Base-by-base conservation (phyloP, 2,113 vertebrate genomes). In the Euleptes europaea region DNA sequence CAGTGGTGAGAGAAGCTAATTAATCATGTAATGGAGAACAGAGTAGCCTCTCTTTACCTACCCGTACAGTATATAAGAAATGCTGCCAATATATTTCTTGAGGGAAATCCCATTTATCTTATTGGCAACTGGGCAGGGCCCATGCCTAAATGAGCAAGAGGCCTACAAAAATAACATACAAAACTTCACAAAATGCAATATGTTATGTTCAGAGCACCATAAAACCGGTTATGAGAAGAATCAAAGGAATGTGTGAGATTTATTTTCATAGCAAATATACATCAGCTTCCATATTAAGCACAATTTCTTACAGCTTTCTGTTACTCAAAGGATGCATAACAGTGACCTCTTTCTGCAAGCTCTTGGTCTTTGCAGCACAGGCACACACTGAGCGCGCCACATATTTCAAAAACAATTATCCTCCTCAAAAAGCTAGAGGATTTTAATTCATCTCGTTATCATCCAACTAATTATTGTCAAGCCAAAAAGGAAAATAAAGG, bases 1-100 rank as follows among this genome's bases (percentile, higher is more conserved):
- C 5, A n/a, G 21, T 91, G 51, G 40, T 69, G 84, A 91, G 74
- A 31, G 38, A 93, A 84, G 57, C 87, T 80, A 85, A 85, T 44
- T 57, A 0, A 0, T 74, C 69, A 76, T 35, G 86, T 84, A 40
- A 28, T 33, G 86, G 86, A 83, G 6, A 88, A 51, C 60, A 79
- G 91, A 85, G n/a, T 86, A 73, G 63, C 44, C 81, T 73, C 9
- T 51, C 31, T 86, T 90, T 88, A 69, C n/a, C 86, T 28, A 65
- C n/a, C 84, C 42, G 15, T 88, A 78, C 71, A 70, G 80, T 77
- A 78, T n/a, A 38, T 38, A 11, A 1, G 6, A 13, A 2, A 2
- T 33, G 42, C 65, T 88, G 75, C 87, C 70, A 81, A 84, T 76
- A 49, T 88, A 60, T 9, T 66, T 8, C 76, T 84, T 33, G 35